Evolutionary conservation across 2,113 vertebrate species (phyloP).

Genomic region (Brienomyrus brachyistius): DNA sequence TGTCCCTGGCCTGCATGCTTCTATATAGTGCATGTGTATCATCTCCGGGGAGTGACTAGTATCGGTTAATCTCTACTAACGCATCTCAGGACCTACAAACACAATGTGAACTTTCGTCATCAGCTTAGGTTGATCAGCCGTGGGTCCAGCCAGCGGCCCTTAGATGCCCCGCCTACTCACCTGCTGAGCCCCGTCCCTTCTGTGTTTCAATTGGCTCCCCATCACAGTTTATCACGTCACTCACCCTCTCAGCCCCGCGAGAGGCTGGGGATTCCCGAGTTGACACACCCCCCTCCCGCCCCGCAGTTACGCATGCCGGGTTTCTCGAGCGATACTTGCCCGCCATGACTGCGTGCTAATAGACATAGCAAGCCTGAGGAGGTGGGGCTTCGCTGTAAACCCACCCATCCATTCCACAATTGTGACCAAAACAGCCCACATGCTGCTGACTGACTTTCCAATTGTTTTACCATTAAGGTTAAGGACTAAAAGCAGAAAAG

Average conservation of each 20-base stretch:
- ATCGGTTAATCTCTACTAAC: slow-evolving; percentile 47
- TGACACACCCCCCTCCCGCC: neutral
- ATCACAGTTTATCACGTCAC: neutral
- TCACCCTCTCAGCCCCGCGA: slow-evolving; percentile 41
- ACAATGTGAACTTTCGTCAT: slow-evolving; percentile 46
- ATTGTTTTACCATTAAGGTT: neutral
- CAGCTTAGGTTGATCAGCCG: neutral
- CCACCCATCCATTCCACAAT: neutral
- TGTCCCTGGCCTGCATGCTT: neutral
- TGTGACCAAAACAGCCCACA: neutral
- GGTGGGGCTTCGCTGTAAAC: neutral
- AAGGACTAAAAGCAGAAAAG: neutral
- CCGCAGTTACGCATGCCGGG: slow-evolving; percentile 25
- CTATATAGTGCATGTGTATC: neutral
- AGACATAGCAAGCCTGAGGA: neutral
- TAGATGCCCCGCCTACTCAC: neutral
- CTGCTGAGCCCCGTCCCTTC: slow-evolving; percentile 51
- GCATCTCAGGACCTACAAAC: slow-evolving; percentile 42
- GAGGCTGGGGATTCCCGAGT: slow-evolving; percentile 17
- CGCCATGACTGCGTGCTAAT: slow-evolving; percentile 34
- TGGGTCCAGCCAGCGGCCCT: neutral
- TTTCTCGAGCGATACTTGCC: slow-evolving; percentile 38
- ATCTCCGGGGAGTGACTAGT: slow-evolving; percentile 37
- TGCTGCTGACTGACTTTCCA: neutral
- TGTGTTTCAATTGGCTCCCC: slow-evolving; percentile 29